Evolutionary conservation across 92 coral and sea anemone genomes (phyloP).

Genomic region (Muricea muricata): DNA sequence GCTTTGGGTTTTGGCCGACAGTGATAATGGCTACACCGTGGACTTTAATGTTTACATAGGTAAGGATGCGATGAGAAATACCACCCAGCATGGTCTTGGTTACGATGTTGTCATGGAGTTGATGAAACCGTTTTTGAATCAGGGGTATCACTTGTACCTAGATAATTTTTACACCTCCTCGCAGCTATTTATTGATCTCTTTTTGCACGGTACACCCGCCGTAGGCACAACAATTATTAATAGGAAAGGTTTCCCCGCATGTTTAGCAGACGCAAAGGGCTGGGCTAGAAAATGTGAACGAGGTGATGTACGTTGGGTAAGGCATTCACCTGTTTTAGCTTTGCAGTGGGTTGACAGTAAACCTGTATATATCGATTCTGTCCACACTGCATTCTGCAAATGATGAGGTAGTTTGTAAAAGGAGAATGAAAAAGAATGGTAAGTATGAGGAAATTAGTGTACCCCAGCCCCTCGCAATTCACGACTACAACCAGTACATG

Average conservation of each 20-base stretch:
- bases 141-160: too few species aligned
- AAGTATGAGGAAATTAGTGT: slow-evolving; percentile 13
- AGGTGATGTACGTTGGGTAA: slow-evolving; percentile 65
- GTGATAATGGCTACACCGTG: too few species aligned
- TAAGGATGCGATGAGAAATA: neutral
- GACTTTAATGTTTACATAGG: too few species aligned
- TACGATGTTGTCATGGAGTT: neutral
- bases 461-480: too few species aligned
- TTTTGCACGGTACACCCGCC: slow-evolving; percentile 60
- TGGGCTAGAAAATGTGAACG: slow-evolving; percentile 66
- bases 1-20: slow-evolving; percentile 69
- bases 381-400: slow-evolving; percentile 65
- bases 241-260: slow-evolving; percentile 62
- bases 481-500: slow-evolving; percentile 55
- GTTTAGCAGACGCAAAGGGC: slow-evolving; percentile 51
- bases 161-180: slow-evolving; percentile 72
- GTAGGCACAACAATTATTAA: slow-evolving; percentile 61
- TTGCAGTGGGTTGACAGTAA: slow-evolving; percentile 69
- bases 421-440: slow-evolving; percentile 52
- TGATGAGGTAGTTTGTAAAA: slow-evolving; percentile 31
- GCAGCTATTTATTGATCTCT: slow-evolving; percentile 57
- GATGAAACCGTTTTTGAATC: too few species aligned
- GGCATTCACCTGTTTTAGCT: slow-evolving; percentile 53
- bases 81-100: neutral
- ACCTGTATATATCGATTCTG: slow-evolving; percentile 62